A percentile compares a stretch with the other conserved stretches of the same genome.
Conservation (phyloP, 2,113 vertebrate species). For the Balaenoptera acutorostrata region DNA sequence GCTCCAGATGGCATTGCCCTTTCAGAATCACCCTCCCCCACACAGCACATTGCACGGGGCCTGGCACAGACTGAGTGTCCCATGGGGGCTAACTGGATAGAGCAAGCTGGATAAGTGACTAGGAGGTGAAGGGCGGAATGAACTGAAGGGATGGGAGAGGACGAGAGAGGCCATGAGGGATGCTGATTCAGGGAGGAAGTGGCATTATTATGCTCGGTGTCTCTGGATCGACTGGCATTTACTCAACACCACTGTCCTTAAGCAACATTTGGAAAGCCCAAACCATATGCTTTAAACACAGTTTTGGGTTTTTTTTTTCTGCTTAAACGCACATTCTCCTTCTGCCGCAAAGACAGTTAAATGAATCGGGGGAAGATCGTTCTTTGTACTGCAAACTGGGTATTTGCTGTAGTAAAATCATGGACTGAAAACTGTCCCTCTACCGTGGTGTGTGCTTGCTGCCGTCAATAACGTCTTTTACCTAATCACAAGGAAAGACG, state of each 20-base stretch:
- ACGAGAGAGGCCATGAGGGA: neutral
- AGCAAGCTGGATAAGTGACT: neutral
- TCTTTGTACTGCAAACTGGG: neutral
- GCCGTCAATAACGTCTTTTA: slow-evolving; percentile 57
- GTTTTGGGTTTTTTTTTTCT: neutral
- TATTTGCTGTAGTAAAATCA: neutral
- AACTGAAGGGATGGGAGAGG: neutral
- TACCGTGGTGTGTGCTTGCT: neutral
- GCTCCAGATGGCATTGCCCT: neutral
- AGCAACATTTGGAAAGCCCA: neutral
- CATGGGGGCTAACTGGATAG: neutral
- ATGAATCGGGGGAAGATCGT: neutral
- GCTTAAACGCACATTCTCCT: neutral
- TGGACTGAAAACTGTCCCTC: neutral
- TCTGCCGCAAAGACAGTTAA: neutral
- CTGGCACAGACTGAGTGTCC: neutral
- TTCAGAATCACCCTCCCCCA: neutral
- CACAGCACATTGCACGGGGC: neutral
- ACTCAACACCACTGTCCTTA: neutral
- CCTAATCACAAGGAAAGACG: slow-evolving; percentile 71
- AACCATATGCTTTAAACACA: slow-evolving; percentile 5
- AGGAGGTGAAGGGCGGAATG: neutral
- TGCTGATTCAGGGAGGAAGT: neutral
- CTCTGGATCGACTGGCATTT: neutral
- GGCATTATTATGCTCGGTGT: rapidly evolving